Conservation (phyloP, 2,797 vertebrate genomes). For the Channa striata region DNA sequence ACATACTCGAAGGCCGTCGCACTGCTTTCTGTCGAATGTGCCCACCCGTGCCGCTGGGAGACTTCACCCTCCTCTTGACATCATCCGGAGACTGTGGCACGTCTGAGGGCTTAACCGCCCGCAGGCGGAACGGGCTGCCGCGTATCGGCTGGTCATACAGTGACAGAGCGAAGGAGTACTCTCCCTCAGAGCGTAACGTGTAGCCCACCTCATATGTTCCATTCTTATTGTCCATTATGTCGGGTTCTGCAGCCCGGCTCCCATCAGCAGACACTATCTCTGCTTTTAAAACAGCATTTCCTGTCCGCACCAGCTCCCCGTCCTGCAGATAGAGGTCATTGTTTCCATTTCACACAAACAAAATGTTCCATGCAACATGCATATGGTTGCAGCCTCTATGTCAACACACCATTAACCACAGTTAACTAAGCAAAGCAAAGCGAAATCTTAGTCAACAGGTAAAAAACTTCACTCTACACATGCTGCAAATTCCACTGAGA, state of each 20-base stretch:
- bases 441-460: neutral
- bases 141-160: slow-evolving; percentile 92
- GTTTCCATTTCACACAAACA: slow-evolving; percentile 17
- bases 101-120: slow-evolving; percentile 89
- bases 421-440: neutral
- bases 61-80: slow-evolving; percentile 95
- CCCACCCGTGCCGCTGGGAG: slow-evolving; percentile 90
- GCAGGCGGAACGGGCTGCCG: slow-evolving; percentile 91
- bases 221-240: slow-evolving; percentile 94
- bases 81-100: slow-evolving; percentile 92
- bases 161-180: slow-evolving; percentile 87
- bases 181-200: slow-evolving; percentile 88
- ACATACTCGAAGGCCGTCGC: slow-evolving; percentile 95
- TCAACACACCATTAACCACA: slow-evolving; percentile 3
- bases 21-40: slow-evolving; percentile 96
- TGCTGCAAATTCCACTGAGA: neutral
- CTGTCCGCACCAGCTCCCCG: slow-evolving; percentile 91
- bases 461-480: neutral
- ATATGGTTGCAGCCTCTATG: neutral
- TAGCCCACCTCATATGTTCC: slow-evolving; percentile 96
- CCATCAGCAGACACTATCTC: slow-evolving; percentile 87
- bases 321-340: slow-evolving; percentile 72
- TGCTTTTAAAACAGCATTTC: slow-evolving; percentile 89
- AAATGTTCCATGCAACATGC: neutral
- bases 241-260: slow-evolving; percentile 73